phyloP scores from a whole-genome alignment of 1,140 invertebrate genomes.

The Babylonia areolata region DNA sequence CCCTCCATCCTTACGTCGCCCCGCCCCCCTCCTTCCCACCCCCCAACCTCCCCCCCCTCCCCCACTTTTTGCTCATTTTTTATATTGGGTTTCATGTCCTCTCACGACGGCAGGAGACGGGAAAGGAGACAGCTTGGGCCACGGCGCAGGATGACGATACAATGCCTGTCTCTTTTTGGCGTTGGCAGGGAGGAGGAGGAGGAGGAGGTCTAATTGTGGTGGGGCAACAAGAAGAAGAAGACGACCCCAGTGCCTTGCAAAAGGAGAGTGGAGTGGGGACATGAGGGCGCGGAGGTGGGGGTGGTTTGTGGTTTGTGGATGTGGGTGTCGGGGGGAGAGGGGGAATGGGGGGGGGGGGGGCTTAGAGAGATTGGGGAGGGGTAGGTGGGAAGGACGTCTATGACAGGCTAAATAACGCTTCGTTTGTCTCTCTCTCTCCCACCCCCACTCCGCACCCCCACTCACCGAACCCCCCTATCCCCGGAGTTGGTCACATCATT shows the following conservation, averaged over 20 bases:
- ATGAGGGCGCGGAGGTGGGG: too few species aligned
- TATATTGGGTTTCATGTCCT: neutral
- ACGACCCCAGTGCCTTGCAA: neutral
- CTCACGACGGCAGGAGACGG: neutral
- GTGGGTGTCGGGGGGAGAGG: neutral
- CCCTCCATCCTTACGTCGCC: slow-evolving; percentile 3
- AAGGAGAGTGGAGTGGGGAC: neutral
- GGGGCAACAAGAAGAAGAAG: too few species aligned
- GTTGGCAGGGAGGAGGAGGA: neutral
- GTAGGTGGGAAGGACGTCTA: neutral
- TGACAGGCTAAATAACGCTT: slow-evolving; percentile 16
- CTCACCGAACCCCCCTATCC: too few species aligned
- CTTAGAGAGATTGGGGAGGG: neutral
- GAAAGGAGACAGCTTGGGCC: neutral
- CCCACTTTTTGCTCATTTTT: neutral
- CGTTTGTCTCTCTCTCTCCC: neutral
- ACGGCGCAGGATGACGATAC: neutral
- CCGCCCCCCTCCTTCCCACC: neutral
- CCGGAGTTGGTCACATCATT: neutral
- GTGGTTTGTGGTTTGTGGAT: too few species aligned
- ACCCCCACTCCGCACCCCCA: too few species aligned
- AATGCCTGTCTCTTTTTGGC: slow-evolving; percentile 9
- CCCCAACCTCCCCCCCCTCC: neutral
- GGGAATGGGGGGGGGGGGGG: neutral
- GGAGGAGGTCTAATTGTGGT: neutral